Percentiles rank a stretch among this genome's conserved stretches.
phyloP scores from a whole-genome alignment of 2,113 vertebrate species.

The Acinonyx jubatus region DNA sequence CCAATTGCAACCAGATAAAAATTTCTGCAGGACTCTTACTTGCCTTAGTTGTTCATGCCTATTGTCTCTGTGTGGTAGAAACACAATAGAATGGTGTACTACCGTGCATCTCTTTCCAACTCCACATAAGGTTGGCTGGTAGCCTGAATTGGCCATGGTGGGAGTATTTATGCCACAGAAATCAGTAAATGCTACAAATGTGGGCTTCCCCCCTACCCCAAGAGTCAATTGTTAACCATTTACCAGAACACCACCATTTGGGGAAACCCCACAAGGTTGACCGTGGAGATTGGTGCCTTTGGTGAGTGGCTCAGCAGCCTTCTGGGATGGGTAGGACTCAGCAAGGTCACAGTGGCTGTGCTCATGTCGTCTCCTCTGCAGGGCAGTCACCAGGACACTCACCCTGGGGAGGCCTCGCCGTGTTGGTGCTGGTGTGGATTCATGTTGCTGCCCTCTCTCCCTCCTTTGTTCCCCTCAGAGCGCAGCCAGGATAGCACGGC shows the following conservation, averaged over 20 bases:
- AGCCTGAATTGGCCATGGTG: background rate
- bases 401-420: background rate
- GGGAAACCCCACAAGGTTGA: background rate
- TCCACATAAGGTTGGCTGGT: background rate
- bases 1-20: background rate
- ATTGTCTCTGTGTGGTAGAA: background rate
- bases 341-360: background rate
- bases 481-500: conserved; percentile 97
- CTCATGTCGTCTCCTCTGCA: background rate
- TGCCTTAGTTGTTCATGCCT: background rate
- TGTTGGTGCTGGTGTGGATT: background rate
- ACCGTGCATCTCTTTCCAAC: background rate
- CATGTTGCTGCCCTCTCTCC: background rate
- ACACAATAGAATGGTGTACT: background rate
- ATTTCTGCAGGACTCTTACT: background rate
- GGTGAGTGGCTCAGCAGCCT: background rate
- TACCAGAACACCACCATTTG: background rate
- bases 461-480: conserved; percentile 85
- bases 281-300: conserved; percentile 20
- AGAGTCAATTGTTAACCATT: background rate
- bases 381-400: background rate
- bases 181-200: background rate
- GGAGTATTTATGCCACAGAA: background rate
- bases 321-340: rapidly evolving
- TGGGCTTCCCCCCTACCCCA: background rate